Conservation (phyloP, 2,113 vertebrate species). For the Columba janthina region DNA sequence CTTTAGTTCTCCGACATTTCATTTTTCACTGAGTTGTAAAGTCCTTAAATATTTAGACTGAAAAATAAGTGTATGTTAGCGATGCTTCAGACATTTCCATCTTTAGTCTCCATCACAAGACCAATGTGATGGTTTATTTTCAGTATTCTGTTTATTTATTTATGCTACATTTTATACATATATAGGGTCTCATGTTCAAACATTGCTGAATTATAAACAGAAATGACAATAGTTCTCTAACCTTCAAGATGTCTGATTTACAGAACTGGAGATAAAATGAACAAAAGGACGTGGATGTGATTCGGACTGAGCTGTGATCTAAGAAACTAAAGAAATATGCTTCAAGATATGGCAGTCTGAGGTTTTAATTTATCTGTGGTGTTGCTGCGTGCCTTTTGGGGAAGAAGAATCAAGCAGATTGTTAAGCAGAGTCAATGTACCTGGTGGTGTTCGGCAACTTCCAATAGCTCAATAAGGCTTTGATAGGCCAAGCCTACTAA, state of each 20-base stretch:
- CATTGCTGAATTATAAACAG: neutral
- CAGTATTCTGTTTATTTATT: neutral
- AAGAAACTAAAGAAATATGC: neutral
- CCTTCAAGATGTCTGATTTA: neutral
- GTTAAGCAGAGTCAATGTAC: neutral
- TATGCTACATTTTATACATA: neutral
- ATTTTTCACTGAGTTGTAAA: slow-evolving; percentile 25
- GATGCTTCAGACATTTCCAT: slow-evolving; percentile 9
- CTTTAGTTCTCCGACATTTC: neutral
- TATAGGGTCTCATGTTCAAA: neutral
- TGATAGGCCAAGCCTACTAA: neutral
- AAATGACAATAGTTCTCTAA: neutral
- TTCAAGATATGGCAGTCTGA: neutral
- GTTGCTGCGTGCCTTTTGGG: neutral
- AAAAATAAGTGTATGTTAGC: neutral
- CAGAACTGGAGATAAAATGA: neutral
- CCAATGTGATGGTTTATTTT: neutral
- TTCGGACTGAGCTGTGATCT: neutral
- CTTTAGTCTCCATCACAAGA: slow-evolving; percentile 1
- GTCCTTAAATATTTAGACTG: slow-evolving; percentile 51
- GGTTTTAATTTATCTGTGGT: neutral
- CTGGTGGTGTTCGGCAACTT: neutral
- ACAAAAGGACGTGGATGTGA: neutral
- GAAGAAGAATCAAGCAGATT: neutral
- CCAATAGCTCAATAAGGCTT: neutral